Evolutionary conservation across 2,888 invertebrate species (phyloP), one percentile per base, ranked within the genome.

Genomic region (Dynastes grantii): DNA sequence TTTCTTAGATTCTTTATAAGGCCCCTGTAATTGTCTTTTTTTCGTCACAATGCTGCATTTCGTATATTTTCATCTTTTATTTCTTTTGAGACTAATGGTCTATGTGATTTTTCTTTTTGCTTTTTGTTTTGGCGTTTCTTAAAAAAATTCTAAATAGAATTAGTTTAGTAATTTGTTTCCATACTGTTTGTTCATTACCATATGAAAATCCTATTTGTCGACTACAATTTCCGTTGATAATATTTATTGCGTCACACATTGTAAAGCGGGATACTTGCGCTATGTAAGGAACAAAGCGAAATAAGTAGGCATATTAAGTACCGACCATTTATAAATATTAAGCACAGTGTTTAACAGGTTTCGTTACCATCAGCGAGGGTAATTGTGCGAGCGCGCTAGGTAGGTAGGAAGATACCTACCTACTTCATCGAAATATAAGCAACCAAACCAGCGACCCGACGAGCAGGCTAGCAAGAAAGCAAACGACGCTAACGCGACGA

Each of bases 401-500:
- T 58, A 58, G 55, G 22, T 22, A 58, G 22, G 68, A 22, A 27
- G 27, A 40, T 16, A 29, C 51, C 49, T 13, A 68, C 51, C 16
- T 58, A 58, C 73, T 45, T 75, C 58, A 75, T 27, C 68, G 51
- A 51, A 68, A 68, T 68, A 68, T 68, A 68, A 68, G 37, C 58
- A 49, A 67, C 40, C 58, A 37, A 55, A 32, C 53, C 71, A 53
- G 16, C 49, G 16, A 22, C 32, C 45, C 16, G 32, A 40, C 45
- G n/a, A 51, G 53, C 63, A 40, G 63, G 71, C 49, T 51, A 63
- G 51, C 37, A 77, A 58, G 37, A 40, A 53, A 70, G 70, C 65
- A 61, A 64, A 40, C 53, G 61, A 68, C 67, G 77, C 51, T 68
- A 58, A 63, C 77, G 77, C 70, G 61, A 51, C 61, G 71, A 70